These are phyloP conservation scores for Ptychochromis oligacanthus DNA, from an alignment of 2,113 vertebrate species.

Conservation along the genomic window DNA sequence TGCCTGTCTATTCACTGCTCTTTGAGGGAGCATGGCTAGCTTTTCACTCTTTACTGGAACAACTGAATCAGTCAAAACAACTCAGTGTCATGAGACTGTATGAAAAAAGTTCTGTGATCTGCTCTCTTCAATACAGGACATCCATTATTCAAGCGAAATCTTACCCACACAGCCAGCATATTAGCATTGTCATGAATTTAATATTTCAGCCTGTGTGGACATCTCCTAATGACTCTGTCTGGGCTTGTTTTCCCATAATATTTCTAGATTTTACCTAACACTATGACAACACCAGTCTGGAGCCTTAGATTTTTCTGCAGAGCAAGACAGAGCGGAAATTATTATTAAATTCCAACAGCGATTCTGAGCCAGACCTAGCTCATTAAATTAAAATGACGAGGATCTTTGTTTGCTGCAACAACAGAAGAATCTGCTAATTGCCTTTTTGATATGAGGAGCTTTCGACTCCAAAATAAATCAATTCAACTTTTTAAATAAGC, in stretches of 20 bases:
- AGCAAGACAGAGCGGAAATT: conserved; percentile 38
- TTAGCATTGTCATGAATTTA: conserved; percentile 57
- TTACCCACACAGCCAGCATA: conserved; percentile 25
- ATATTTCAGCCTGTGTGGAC: conserved; percentile 44
- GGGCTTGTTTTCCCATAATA: conserved; percentile 68
- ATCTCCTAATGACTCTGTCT: conserved; percentile 68
- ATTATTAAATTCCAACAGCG: conserved; percentile 74
- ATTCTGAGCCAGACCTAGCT: conserved; percentile 61
- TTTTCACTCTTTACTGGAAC: conserved; percentile 33
- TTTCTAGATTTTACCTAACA: conserved; percentile 69
- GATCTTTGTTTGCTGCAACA: conserved; percentile 74
- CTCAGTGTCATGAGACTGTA: conserved; percentile 12
- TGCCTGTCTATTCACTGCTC: not conserved
- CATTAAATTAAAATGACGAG: conserved; percentile 72
- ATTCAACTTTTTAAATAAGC: conserved; percentile 63
- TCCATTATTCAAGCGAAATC: conserved; percentile 58
- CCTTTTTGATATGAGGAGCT: conserved; percentile 65
- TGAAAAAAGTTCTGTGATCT: not conserved
- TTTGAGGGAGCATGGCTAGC: conserved; percentile 3
- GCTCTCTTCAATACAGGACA: conserved; percentile 24
- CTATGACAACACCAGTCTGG: conserved; percentile 69
- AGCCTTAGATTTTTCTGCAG: conserved; percentile 26
- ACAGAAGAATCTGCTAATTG: conserved; percentile 71
- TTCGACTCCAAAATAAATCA: conserved; percentile 73
- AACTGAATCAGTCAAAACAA: conserved; percentile 51